Evolutionary conservation across 2,797 vertebrate species (phyloP).

Genomic region (Enteromius mattozi): DNA sequence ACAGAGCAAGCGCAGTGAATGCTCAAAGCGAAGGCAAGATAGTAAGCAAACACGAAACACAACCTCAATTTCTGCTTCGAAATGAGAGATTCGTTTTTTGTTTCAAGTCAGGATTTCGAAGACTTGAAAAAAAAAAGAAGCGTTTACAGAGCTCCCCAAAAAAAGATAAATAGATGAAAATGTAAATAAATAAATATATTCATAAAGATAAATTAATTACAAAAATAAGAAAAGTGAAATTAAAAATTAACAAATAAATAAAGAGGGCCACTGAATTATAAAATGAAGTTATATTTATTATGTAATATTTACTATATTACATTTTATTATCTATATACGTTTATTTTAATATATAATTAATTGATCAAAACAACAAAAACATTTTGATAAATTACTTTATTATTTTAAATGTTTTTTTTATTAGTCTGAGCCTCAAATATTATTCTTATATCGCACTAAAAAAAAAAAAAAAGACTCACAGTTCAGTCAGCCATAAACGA

Average conservation of each 20-base stretch:
- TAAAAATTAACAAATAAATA: background rate
- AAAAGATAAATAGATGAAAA: background rate
- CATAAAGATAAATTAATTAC: too few species aligned
- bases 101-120: background rate
- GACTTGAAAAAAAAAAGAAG: background rate
- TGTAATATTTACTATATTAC: background rate
- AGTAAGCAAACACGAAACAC: background rate
- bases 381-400: background rate
- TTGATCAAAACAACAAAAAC: background rate
- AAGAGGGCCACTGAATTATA: background rate
- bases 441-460: background rate
- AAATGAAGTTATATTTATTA: background rate
- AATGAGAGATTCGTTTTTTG: background rate
- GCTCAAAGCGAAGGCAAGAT: background rate
- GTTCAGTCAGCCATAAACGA: background rate
- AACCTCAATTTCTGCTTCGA: background rate
- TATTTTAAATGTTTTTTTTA: background rate
- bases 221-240: too few species aligned
- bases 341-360: background rate
- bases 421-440: background rate
- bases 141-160: background rate
- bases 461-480: background rate
- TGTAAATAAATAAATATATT: background rate
- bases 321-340: background rate
- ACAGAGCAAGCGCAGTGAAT: slow-evolving; percentile 22